Evolutionary conservation across 2,113 vertebrate species (phyloP).

Genomic region (Propithecus coquereli): DNA sequence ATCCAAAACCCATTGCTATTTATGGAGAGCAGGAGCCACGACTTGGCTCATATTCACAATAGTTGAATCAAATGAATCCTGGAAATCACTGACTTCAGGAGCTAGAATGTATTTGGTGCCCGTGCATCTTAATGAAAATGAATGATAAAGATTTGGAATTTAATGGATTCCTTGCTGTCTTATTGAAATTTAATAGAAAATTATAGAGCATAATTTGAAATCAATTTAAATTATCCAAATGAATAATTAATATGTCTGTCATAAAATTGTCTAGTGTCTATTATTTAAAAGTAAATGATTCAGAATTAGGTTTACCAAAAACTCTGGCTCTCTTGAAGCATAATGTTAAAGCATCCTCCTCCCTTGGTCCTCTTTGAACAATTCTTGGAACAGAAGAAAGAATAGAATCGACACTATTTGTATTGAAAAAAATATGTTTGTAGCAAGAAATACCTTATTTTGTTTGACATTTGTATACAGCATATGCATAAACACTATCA

Average conservation of each 20-base stretch:
- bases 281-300: constrained; percentile 72
- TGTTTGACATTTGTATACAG: not conserved
- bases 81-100: constrained; percentile 64
- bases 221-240: constrained; percentile 83
- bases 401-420: not conserved
- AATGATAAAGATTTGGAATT: constrained; percentile 76
- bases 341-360: not conserved
- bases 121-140: constrained; percentile 76
- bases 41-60: constrained; percentile 36
- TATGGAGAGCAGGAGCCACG: not conserved
- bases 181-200: constrained; percentile 78
- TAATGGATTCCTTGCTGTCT: constrained; percentile 79
- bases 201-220: constrained; percentile 80
- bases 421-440: not conserved
- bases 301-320: constrained; percentile 19
- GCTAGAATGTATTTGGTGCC: constrained; percentile 52
- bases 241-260: constrained; percentile 81
- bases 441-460: not conserved
- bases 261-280: constrained; percentile 63
- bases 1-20: not conserved
- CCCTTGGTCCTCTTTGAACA: not conserved
- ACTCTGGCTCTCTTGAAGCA: not conserved
- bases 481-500: not conserved
- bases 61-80: constrained; percentile 66
- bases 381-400: not conserved